These are phyloP conservation scores for Rynchops niger DNA, from an alignment of 2,113 vertebrate species.

Conservation along the genomic window DNA sequence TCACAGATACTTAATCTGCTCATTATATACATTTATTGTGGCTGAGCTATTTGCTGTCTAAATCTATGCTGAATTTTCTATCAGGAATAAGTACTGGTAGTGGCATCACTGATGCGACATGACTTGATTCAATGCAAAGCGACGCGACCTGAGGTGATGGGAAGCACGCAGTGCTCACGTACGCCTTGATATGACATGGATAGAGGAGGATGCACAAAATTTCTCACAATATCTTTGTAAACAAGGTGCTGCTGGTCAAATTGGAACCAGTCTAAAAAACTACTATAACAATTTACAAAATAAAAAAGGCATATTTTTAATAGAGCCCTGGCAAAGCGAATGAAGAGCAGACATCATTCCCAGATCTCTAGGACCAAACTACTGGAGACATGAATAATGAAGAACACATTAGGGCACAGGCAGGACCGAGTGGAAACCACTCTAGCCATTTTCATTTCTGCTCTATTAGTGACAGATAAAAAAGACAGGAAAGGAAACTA, in stretches of 20 bases:
- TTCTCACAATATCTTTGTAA: not conserved
- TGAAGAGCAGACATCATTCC: not conserved
- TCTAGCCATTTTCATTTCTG: not conserved
- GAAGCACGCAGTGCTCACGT: not conserved
- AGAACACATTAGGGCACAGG: not conserved
- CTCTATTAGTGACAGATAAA: not conserved
- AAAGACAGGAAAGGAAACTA: not conserved
- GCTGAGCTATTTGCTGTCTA: constrained; percentile 65
- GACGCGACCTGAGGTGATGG: constrained; percentile 59
- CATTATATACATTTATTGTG: constrained; percentile 71
- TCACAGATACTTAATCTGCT: constrained; percentile 54
- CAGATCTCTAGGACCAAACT: not conserved
- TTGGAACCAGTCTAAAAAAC: not conserved
- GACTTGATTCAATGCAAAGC: constrained; percentile 60
- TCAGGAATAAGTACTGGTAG: constrained; percentile 48
- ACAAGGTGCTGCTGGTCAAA: constrained; percentile 34
- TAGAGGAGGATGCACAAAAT: not conserved
- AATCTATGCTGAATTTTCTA: constrained; percentile 59
- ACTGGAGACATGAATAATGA: not conserved
- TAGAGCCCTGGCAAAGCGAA: not conserved
- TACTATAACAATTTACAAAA: not conserved
- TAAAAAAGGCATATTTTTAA: not conserved
- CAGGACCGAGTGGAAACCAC: not conserved
- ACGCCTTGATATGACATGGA: not conserved
- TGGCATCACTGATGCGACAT: constrained; percentile 50